A percentile compares a stretch with the other conserved stretches of the same genome.
Evolutionary conservation across 2,113 vertebrate species (phyloP).

Genomic region (Pogona vitticeps): DNA sequence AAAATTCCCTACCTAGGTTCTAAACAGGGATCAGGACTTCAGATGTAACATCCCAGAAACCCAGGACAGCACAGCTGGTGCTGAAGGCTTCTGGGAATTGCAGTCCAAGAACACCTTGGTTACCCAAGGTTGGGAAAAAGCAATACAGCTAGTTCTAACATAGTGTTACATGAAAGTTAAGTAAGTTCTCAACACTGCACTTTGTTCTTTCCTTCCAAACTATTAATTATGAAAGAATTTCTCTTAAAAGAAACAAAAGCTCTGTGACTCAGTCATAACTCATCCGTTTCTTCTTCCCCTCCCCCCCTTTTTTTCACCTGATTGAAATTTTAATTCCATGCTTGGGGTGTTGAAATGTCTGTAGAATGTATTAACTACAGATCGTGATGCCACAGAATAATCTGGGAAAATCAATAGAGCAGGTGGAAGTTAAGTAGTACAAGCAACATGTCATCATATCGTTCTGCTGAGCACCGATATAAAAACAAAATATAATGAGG

Average conservation of each 20-base stretch:
- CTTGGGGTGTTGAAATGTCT: conserved; percentile 41
- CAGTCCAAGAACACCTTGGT: not conserved
- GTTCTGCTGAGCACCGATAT: not conserved
- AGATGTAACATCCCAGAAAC: too few species aligned
- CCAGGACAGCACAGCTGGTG: too few species aligned
- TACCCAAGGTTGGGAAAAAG: not conserved
- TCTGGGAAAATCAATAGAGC: conserved; percentile 31
- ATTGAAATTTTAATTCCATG: conserved; percentile 48
- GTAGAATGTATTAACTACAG: conserved; percentile 1
- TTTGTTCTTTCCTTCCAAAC: conserved; percentile 39
- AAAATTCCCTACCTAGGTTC: too few species aligned
- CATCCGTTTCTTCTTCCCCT: conserved; percentile 23
- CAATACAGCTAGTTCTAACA: conserved; percentile 24
- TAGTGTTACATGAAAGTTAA: conserved; percentile 17
- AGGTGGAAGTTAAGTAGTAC: conserved; percentile 31
- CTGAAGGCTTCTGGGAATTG: too few species aligned
- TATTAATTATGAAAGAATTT: conserved; percentile 48
- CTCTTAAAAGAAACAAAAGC: conserved; percentile 37
- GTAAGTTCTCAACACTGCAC: conserved; percentile 10
- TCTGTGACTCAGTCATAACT: conserved; percentile 37
- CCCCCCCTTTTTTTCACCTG: not conserved
- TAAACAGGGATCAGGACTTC: too few species aligned
- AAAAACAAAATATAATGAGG: conserved; percentile 24
- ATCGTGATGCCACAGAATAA: conserved; percentile 11
- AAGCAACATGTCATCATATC: conserved; percentile 15